Base-by-base conservation (phyloP, 2,113 vertebrate genomes). In the Heterochromis multidens region DNA sequence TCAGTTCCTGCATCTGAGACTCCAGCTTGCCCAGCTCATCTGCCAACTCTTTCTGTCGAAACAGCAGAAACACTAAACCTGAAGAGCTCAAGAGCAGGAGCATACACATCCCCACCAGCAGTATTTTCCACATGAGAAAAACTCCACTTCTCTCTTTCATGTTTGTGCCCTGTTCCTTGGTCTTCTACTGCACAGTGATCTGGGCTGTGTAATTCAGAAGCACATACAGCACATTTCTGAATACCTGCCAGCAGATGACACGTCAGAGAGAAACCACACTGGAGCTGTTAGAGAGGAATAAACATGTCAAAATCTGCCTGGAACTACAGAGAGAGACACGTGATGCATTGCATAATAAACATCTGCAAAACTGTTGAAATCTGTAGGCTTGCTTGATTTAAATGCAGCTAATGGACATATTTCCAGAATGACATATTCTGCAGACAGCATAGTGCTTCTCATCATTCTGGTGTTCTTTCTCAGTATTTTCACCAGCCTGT, bases 31-130 rank as follows among this genome's bases (percentile, higher is more conserved):
- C 82, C 84, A 97, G 91, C 76, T 96, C 95, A 9, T 87, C 92
- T 29, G 92, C 94, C 77, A 98, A 94, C 65, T 95, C 93, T 43
- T 86, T 91, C 95, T 97, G 96, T 88, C 95, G 95, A 12, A 94
- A 90, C 86, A 97, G 91, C 54, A 97, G 88, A 60, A 96, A 95
- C 52, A 97, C 76, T 1, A 97, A 94, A 72, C 95, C 96, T 3
- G 93, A 95, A 0, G 94, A 95, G 80, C 93, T 95, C 56, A 97
- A 94, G 12, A 96, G 93, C 2, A 95, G 94, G 10, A 97, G 87
- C 80, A 93, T 77, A 6, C 93, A 96, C 84, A 95, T 33, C 0
- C 94, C 95, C 3, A 80, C 90, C 90, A 97, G 92, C 54, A 95
- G 80, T 3, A 78, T 74, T 9, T 92, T 95, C 91, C 95, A 89